Evolutionary conservation across 2,797 vertebrate species (phyloP), one percentile per base, ranked within the genome.

Genomic region (Tadarida brasiliensis): DNA sequence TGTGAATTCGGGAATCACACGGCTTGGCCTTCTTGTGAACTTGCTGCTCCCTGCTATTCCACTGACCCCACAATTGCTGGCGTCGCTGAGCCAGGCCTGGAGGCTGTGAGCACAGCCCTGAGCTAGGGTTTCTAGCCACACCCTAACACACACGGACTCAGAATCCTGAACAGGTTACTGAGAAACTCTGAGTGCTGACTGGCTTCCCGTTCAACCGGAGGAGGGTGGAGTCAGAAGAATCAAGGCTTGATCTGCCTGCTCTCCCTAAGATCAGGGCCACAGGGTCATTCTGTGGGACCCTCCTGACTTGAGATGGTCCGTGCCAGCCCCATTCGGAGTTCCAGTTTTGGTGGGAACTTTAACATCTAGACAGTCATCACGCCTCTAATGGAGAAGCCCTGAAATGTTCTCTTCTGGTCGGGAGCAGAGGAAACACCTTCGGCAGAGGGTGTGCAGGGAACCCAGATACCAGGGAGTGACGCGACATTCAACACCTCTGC

Each of bases 1-100:
- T 78, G 87, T 26, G 11, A 7, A 94, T 94, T 94, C 59, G 59
- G 73, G 89, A 97, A 94, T 87, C 87, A 67, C 93, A 57, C 80
- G 68, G 91, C 96, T 78, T 86, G 87, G 96, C 70, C 95, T 97
- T 97, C 95, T 93, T 57, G n/a, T 20, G 49, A 91, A 67, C 82
- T 67, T 90, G 92, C 86, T 7, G 63, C 96, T 97, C 65, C 89
- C 63, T 0, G 68, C 91, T 74, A 26, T 87, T 97, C 90, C 71
- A 80, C 87, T 82, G 26, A 4, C 74, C 92, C 70, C 68, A 9
- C 0, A 17, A n/a, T 3, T 59, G 68, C 39, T 35, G 8, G 61
- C 10, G 11, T 81, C 85, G 7, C 61, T 0, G 67, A 57, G 30
- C 96, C 78, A 68, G 33, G 91, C 67, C 68, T 57, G 88, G 4